Percentiles rank a stretch among this genome's conserved stretches.
These are phyloP conservation scores for Forficula auricularia DNA, from an alignment of 1,140 invertebrate genomes.

Conservation along the genomic window DNA sequence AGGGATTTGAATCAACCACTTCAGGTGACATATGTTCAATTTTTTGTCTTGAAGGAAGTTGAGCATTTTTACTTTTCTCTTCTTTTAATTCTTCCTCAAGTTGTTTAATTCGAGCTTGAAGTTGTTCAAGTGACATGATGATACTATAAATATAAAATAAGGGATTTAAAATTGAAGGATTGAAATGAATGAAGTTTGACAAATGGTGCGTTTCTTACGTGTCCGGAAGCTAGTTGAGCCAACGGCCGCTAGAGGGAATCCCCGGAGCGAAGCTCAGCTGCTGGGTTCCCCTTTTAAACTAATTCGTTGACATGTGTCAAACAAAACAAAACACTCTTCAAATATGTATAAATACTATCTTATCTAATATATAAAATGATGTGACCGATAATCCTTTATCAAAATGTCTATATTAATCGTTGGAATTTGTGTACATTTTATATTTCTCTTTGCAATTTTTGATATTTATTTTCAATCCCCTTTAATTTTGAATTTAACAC, in stretches of 20 bases:
- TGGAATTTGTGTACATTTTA: slow-evolving; percentile 30
- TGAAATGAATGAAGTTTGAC: too few relatives aligned
- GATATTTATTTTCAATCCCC: slow-evolving; percentile 46
- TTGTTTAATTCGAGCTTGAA: slow-evolving; percentile 29
- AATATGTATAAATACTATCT: too few relatives aligned
- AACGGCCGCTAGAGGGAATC: too few relatives aligned
- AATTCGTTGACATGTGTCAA: too few relatives aligned
- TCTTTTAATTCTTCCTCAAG: slow-evolving; percentile 36
- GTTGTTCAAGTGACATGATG: slow-evolving; percentile 23
- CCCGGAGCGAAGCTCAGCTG: too few relatives aligned
- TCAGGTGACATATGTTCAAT: slow-evolving; percentile 67
- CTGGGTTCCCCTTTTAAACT: too few relatives aligned
- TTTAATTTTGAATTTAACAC: slow-evolving; percentile 29
- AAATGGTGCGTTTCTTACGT: too few relatives aligned
- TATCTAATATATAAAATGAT: too few relatives aligned
- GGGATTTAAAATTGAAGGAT: too few relatives aligned
- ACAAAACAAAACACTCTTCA: too few relatives aligned
- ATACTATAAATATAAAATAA: background rate
- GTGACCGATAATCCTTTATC: too few relatives aligned
- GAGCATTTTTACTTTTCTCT: slow-evolving; percentile 24
- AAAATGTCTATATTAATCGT: slow-evolving; percentile 1
- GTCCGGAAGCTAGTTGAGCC: too few relatives aligned
- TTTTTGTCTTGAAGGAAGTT: slow-evolving; percentile 32
- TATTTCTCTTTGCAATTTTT: slow-evolving; percentile 41
- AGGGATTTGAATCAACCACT: slow-evolving; percentile 98